phyloP scores from a whole-genome alignment of 2,113 vertebrate species.

The Ranitomeya variabilis region DNA sequence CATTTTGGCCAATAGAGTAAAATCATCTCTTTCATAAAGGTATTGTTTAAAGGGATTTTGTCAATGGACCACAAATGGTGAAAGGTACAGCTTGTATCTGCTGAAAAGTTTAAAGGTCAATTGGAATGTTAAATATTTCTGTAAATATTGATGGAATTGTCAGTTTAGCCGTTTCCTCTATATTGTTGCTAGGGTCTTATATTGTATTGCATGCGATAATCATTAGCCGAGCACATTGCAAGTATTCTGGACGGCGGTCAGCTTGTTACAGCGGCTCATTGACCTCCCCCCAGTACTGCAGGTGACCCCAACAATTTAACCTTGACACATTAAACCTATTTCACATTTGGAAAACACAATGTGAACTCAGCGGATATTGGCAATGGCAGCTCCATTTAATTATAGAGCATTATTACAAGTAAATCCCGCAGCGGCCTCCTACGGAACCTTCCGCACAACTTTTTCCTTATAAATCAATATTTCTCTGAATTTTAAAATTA shows the following conservation, averaged over 20 bases:
- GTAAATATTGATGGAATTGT: too few relatives aligned
- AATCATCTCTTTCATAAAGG: too few relatives aligned
- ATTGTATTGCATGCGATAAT: not conserved
- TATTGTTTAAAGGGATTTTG: too few relatives aligned
- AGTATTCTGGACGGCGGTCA: not conserved
- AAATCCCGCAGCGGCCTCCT: slow-evolving; percentile 4
- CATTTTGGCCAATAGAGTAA: too few relatives aligned
- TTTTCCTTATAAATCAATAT: slow-evolving; percentile 46
- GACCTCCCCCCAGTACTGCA: not conserved
- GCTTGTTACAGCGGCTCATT: not conserved
- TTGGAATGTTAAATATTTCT: too few relatives aligned
- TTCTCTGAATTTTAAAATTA: slow-evolving; percentile 48
- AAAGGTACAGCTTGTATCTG: too few relatives aligned
- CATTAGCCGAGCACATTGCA: not conserved
- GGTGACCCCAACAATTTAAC: not conserved
- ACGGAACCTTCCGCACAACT: not conserved
- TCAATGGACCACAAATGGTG: too few relatives aligned
- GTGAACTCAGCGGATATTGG: not conserved
- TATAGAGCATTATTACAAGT: slow-evolving; percentile 26
- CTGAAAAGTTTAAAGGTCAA: too few relatives aligned
- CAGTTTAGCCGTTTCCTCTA: not conserved
- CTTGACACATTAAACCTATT: slow-evolving; percentile 5
- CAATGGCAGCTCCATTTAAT: slow-evolving; percentile 18
- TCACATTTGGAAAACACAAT: not conserved
- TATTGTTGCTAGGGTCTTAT: not conserved